Evolutionary conservation across 2,888 invertebrate genomes (phyloP).

Genomic region (Subacronicta megacephala): DNA sequence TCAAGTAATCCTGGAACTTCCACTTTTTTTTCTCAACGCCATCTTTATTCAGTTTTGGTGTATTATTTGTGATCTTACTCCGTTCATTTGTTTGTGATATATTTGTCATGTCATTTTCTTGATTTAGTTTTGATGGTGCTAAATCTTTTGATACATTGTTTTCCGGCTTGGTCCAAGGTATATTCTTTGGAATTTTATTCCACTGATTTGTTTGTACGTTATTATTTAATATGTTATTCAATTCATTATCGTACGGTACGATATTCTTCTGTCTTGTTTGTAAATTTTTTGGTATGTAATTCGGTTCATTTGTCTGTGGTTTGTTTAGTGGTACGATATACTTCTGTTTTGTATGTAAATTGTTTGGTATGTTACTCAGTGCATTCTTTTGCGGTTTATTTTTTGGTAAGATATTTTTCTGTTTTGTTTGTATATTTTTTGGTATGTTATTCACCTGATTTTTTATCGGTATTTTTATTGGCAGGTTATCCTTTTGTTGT

Average conservation of each 20-base stretch:
- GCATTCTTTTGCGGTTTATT: not conserved
- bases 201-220: no score
- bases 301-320: not conserved
- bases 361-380: not conserved
- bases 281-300: not conserved
- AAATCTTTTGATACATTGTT: not conserved
- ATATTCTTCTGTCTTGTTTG: no score
- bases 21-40: constrained; percentile 40
- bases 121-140: not conserved
- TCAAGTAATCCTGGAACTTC: constrained; percentile 38
- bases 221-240: not conserved
- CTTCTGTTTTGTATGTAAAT: not conserved
- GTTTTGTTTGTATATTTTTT: not conserved
- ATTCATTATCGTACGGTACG: no score
- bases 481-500: no score
- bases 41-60: not conserved
- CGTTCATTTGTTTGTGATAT: no score
- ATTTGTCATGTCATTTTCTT: not conserved
- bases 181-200: not conserved
- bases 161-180: not conserved
- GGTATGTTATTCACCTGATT: not conserved
- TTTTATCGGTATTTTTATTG: not conserved
- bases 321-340: not conserved
- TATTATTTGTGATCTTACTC: not conserved
- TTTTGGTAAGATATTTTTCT: not conserved